Evolutionary conservation across 2,888 invertebrate species (phyloP).

Genomic region (Amblyjoppa fuscipennis): DNA sequence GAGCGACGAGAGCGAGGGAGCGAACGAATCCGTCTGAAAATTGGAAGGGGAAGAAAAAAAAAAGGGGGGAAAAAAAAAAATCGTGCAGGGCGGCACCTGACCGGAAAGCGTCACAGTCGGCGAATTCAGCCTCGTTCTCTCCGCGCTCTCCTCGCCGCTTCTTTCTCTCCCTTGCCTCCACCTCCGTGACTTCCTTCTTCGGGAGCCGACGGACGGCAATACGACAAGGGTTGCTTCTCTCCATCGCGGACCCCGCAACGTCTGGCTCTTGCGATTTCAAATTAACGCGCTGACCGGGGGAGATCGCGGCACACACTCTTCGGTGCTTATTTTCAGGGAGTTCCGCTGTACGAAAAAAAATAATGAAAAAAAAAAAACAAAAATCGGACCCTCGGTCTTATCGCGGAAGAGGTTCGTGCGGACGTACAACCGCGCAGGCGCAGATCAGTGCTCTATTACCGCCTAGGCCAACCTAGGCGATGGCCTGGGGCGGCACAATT

Average conservation of each 20-base stretch:
- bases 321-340: too few species aligned
- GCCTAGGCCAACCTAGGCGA: too few species aligned
- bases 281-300: not conserved
- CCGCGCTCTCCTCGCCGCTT: slow-evolving; percentile 59
- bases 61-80: slow-evolving; percentile 74
- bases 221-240: slow-evolving; percentile 65
- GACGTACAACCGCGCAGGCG: too few species aligned
- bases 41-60: slow-evolving; percentile 72
- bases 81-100: slow-evolving; percentile 83
- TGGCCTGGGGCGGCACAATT: too few species aligned
- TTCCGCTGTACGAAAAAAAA: not conserved
- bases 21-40: slow-evolving; percentile 65
- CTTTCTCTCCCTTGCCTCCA: slow-evolving; percentile 66
- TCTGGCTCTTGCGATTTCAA: slow-evolving; percentile 21
- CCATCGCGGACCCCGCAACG: slow-evolving; percentile 22
- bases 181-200: slow-evolving; percentile 65
- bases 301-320: not conserved
- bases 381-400: too few species aligned
- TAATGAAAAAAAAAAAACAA: too few species aligned
- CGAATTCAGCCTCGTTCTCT: slow-evolving; percentile 82
- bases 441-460: too few species aligned
- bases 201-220: slow-evolving; percentile 34
- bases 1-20: slow-evolving; percentile 48
- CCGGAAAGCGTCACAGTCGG: slow-evolving; percentile 84
- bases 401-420: too few species aligned